Percentiles rank a stretch among this genome's conserved stretches.
These are phyloP conservation scores for Philaenus spumarius DNA, from an alignment of 1,140 invertebrate genomes.

Conservation along the genomic window DNA sequence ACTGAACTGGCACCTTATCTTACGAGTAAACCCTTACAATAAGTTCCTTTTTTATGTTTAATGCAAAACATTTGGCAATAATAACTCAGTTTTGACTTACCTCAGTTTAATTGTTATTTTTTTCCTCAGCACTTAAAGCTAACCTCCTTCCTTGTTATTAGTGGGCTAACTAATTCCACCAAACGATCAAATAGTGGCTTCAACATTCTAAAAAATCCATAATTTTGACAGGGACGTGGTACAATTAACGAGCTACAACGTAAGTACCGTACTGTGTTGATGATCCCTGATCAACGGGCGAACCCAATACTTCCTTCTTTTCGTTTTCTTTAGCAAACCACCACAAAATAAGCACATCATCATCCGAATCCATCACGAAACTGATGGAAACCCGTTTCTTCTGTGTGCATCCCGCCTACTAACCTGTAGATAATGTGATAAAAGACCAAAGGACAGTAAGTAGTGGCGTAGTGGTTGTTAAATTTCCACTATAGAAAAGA, in stretches of 20 bases:
- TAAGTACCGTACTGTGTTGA: neutral
- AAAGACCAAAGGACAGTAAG: too few relatives aligned
- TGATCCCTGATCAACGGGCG: too few relatives aligned
- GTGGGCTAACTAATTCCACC: too few relatives aligned
- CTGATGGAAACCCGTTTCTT: too few relatives aligned
- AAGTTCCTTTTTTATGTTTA: neutral
- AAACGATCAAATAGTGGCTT: too few relatives aligned
- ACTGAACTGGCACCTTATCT: constrained; percentile 14
- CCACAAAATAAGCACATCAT: too few relatives aligned
- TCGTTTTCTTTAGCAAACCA: neutral
- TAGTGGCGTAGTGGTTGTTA: too few relatives aligned
- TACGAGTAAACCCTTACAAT: constrained; percentile 1
- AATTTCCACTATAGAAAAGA: too few relatives aligned
- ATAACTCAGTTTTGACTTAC: constrained; percentile 12
- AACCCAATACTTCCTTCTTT: constrained; percentile 7
- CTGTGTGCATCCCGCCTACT: too few relatives aligned
- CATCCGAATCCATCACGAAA: too few relatives aligned
- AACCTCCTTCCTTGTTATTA: constrained; percentile 11
- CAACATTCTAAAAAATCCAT: constrained; percentile 6
- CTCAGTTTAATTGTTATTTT: constrained; percentile 11
- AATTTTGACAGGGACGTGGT: constrained; percentile 7
- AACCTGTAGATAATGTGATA: too few relatives aligned
- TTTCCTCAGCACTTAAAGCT: constrained; percentile 12
- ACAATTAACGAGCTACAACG: constrained; percentile 5
- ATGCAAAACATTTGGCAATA: constrained; percentile 3